Evolutionary conservation across 2,797 vertebrate genomes (phyloP), one percentile per base, ranked within the genome.

Genomic region (Pyrocephalus nanus): DNA sequence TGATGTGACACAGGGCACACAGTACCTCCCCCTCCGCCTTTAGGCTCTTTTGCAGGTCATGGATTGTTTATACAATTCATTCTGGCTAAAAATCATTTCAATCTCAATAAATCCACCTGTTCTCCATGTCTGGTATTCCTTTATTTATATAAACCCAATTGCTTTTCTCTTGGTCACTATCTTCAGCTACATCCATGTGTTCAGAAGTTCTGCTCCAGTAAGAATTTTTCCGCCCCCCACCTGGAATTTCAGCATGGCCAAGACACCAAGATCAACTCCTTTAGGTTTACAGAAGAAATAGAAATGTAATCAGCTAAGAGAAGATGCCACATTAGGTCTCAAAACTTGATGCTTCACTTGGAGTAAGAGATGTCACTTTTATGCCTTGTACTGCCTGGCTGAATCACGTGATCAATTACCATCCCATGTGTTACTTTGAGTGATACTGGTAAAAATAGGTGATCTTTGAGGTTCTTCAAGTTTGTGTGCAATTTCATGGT

Each of bases 201-300:
- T 62, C 36, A 76, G 51, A 70, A 70, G 30, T 65, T 86, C 70
- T 65, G 2, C 12, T 36, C 43, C 32, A 50, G 19, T 57, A 5
- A 30, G 9, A 55, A 64, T 17, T 48, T 66, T 66, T 93, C 40
- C 78, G 27, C 17, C 27, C 78, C 32, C 18, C 36, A 12, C 22
- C 7, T 60, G 40, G 29, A 54, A 14, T 40, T 81, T 86, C 38
- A n/a, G 11, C 1, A 0, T 12, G 15, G 11, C 43, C 38, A 60
- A 76, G 15, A 34, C 3, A 66, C 50, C 0, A 9, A 69, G 9
- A 29, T 9, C 0, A 64, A 34, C 1, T 32, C 67, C 19, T 86
- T 78, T 25, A 69, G 12, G 3, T 50, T 81, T 58, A 50, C 36
- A 72, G n/a, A 75, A 66, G 6, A 72, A 47, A 30, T 4, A 70